phyloP scores from a whole-genome alignment of 2,888 invertebrate species.

The Amiota mariae region DNA sequence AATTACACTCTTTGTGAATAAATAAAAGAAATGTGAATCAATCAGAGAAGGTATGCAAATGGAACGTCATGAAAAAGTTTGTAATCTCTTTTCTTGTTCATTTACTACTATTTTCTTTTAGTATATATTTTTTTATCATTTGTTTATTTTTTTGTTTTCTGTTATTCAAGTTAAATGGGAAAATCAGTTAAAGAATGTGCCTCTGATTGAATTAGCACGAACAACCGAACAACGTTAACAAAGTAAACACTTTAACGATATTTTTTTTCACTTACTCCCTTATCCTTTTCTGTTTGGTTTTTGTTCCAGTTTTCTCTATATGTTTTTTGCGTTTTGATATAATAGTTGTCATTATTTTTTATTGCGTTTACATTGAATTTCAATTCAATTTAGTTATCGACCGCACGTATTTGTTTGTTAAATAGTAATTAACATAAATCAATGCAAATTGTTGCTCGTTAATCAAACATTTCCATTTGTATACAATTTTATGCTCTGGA shows the following conservation, averaged over 20 bases:
- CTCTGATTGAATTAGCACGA: not conserved
- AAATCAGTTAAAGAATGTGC: not conserved
- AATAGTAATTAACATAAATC: conserved; percentile 65
- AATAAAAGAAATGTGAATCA: conserved; percentile 32
- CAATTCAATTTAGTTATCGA: conserved; percentile 61
- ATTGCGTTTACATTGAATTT: conserved; percentile 51
- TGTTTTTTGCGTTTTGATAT: not conserved
- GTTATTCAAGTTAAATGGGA: not conserved
- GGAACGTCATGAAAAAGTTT: conserved; percentile 40
- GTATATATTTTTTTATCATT: conserved; percentile 7
- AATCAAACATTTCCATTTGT: conserved; percentile 21
- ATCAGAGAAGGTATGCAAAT: conserved; percentile 36
- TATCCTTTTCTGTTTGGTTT: no score
- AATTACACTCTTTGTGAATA: conserved; percentile 36
- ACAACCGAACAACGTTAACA: not conserved
- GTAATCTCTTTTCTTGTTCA: conserved; percentile 48
- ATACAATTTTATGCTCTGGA: not conserved
- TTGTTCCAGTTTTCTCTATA: no score
- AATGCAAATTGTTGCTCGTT: conserved; percentile 50
- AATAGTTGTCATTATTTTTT: not conserved
- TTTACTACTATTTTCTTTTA: conserved; percentile 31
- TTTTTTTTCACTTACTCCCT: no score
- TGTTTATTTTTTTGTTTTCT: conserved; percentile 41
- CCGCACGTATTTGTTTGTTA: conserved; percentile 52
- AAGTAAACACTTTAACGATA: no score